Evolutionary conservation across 1,140 invertebrate genomes (phyloP).

Genomic region (Drosophila nebulosa): DNA sequence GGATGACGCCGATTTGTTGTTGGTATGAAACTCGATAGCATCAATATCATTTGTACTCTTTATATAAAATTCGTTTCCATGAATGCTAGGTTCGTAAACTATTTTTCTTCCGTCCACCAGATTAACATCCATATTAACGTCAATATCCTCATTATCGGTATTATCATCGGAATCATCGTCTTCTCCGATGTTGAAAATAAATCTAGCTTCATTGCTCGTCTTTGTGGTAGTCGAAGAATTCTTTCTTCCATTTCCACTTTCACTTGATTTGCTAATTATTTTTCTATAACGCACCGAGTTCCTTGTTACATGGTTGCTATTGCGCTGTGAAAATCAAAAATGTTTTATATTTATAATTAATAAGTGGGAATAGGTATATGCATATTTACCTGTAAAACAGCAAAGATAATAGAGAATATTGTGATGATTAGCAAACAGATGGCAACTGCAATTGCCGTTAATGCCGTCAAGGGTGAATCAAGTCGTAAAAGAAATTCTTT

Average conservation of each 20-base stretch:
- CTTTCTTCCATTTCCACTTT: slow-evolving; percentile 6
- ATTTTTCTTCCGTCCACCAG: slow-evolving; percentile 24
- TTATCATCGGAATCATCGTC: slow-evolving; percentile 47
- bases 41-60: slow-evolving; percentile 77
- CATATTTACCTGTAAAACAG: slow-evolving; percentile 85
- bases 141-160: slow-evolving; percentile 45
- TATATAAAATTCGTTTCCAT: slow-evolving; percentile 71
- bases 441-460: slow-evolving; percentile 85
- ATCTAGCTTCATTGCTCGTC: slow-evolving; percentile 49
- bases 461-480: slow-evolving; percentile 82
- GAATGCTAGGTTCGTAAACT: slow-evolving; percentile 45
- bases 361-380: neutral
- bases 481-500: slow-evolving; percentile 65
- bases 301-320: slow-evolving; percentile 58
- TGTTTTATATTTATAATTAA: no score
- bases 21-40: slow-evolving; percentile 70
- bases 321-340: slow-evolving; percentile 34
- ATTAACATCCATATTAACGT: slow-evolving; percentile 28
- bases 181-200: slow-evolving; percentile 65
- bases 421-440: slow-evolving; percentile 85
- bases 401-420: slow-evolving; percentile 86
- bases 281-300: slow-evolving; percentile 65
- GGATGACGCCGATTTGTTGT: slow-evolving; percentile 10
- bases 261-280: slow-evolving; percentile 37
- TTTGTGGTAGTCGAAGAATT: slow-evolving; percentile 4